Evolutionary conservation across 92 coral and sea anemone species (phyloP).

Genomic region (Zoanthus solanderi): DNA sequence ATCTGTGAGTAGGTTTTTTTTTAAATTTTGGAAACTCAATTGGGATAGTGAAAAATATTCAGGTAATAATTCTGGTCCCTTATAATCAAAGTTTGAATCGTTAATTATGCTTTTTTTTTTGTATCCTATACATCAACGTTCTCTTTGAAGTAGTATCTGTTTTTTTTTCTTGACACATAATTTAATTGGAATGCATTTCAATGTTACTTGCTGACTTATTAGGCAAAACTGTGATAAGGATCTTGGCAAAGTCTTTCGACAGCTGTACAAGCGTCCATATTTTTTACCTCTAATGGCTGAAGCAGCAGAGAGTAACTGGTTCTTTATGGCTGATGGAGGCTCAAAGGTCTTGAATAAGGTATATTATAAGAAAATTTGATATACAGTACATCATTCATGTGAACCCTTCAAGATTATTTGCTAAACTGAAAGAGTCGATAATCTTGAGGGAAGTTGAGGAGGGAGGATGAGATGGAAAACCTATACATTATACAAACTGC

Average conservation of each 20-base stretch:
- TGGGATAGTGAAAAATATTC: too few species aligned
- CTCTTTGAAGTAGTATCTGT: neutral
- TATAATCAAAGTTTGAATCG: too few species aligned
- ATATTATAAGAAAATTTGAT: neutral
- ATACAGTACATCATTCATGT: neutral
- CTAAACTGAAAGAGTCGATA: too few species aligned
- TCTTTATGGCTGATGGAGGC: slow-evolving; percentile 81
- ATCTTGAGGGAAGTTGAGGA: too few species aligned
- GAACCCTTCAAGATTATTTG: neutral
- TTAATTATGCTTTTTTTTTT: neutral
- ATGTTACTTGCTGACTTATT: neutral
- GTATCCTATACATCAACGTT: neutral
- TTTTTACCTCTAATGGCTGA: slow-evolving; percentile 98
- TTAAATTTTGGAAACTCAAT: too few species aligned
- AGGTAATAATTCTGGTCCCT: too few species aligned
- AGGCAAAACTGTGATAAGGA: slow-evolving; percentile 93
- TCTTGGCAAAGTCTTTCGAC: slow-evolving; percentile 81
- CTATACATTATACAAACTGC: too few species aligned
- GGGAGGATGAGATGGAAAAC: too few species aligned
- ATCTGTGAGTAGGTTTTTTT: too few species aligned
- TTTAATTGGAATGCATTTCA: neutral
- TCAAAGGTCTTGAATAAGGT: slow-evolving; percentile 58
- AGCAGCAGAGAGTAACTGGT: slow-evolving; percentile 88
- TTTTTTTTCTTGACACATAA: neutral
- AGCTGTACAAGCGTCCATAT: slow-evolving; percentile 93